These are phyloP conservation scores for Nesogale talazaci DNA, from an alignment of 2,113 vertebrate genomes.

Conservation along the genomic window DNA sequence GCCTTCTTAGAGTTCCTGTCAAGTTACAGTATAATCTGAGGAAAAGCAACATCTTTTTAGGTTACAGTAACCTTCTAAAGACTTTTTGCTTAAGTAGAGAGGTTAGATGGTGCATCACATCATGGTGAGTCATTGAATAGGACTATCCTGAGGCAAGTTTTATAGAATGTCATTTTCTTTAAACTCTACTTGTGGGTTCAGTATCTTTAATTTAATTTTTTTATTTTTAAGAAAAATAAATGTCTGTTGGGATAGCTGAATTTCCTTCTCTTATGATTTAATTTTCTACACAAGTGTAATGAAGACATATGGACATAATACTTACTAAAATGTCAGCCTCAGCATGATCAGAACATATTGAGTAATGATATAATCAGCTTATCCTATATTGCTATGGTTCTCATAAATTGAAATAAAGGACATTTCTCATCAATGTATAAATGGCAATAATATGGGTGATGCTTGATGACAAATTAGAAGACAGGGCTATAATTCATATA, in stretches of 20 bases:
- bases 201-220: background rate
- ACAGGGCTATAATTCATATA: background rate
- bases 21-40: conserved; percentile 42
- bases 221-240: conserved; percentile 17
- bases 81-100: conserved; percentile 63
- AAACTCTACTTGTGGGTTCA: conserved; percentile 48
- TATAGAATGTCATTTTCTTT: conserved; percentile 19
- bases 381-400: background rate
- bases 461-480: background rate
- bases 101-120: conserved; percentile 10
- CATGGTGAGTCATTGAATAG: conserved; percentile 20
- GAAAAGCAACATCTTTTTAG: conserved; percentile 55
- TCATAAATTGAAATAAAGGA: conserved; percentile 32
- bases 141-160: background rate
- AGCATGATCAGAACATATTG: background rate
- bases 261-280: background rate
- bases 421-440: background rate
- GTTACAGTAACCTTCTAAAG: conserved; percentile 52
- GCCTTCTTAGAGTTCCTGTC: conserved; percentile 52
- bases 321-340: conserved; percentile 25
- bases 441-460: background rate
- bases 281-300: conserved; percentile 33
- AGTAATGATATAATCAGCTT: conserved; percentile 9
- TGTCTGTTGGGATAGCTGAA: background rate
- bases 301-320: background rate